Conservation (phyloP, 2,888 invertebrate species). For the Pedicia rivosa region DNA sequence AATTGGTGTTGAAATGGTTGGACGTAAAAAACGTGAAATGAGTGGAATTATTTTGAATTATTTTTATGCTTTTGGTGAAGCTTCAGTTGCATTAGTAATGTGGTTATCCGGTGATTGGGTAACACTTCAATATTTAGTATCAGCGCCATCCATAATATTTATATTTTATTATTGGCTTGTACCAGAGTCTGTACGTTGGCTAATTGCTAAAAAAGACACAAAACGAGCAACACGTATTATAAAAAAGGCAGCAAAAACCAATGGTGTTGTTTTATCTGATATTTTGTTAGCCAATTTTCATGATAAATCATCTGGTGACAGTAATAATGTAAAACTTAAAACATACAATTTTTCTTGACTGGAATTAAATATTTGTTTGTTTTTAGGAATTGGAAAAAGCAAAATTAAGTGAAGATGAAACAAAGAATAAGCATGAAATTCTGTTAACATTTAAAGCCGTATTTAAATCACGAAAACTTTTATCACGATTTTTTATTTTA, state of each 20-base stretch:
- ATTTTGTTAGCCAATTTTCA: constrained; percentile 31
- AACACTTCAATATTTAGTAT: constrained; percentile 37
- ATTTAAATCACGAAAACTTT: constrained; percentile 30
- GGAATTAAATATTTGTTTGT: constrained; percentile 2
- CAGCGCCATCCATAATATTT: constrained; percentile 42
- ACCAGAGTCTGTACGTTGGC: constrained; percentile 51
- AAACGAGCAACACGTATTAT: constrained; percentile 38
- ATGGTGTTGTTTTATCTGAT: constrained; percentile 33
- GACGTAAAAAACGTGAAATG: constrained; percentile 41
- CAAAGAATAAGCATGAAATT: constrained; percentile 21
- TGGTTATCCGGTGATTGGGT: constrained; percentile 44
- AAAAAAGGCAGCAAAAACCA: constrained; percentile 37
- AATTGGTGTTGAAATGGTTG: constrained; percentile 47
- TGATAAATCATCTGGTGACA: neutral
- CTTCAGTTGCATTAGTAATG: constrained; percentile 39
- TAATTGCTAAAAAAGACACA: constrained; percentile 37
- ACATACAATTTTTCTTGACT: no score
- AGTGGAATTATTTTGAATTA: constrained; percentile 44
- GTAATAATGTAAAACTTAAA: neutral
- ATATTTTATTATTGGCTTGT: constrained; percentile 42
- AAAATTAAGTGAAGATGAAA: constrained; percentile 7
- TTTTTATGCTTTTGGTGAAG: constrained; percentile 48
- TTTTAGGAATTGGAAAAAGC: constrained; percentile 10
- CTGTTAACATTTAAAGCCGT: constrained; percentile 30
- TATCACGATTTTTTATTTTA: constrained; percentile 31